A percentile compares a stretch with the other conserved stretches of the same genome.
These are phyloP conservation scores for Artemia sinica DNA, from an alignment of 2,888 invertebrate genomes.

Conservation along the genomic window DNA sequence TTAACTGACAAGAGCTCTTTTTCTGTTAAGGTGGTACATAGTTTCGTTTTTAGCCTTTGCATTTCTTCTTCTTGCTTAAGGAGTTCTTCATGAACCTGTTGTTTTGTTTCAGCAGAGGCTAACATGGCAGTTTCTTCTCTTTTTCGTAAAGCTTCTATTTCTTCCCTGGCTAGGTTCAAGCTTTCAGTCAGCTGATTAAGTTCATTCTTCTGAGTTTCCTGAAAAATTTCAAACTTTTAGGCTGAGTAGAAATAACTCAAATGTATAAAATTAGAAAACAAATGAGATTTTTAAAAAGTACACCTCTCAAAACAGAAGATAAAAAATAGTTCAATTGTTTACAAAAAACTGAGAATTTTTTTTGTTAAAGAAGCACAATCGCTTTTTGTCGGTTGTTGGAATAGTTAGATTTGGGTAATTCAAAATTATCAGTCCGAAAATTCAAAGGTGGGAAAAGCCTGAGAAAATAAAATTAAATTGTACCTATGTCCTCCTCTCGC, in stretches of 20 bases:
- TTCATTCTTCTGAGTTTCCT: slow-evolving; percentile 26
- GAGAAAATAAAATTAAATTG: no score
- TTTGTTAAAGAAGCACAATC: no score
- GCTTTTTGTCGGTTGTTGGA: no score
- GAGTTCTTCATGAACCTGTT: slow-evolving; percentile 60
- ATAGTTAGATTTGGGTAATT: no score
- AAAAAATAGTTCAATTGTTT: no score
- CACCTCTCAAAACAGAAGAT: neutral
- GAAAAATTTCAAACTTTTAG: neutral
- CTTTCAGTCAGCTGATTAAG: slow-evolving; percentile 39
- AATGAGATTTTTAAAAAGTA: neutral
- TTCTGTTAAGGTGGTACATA: neutral
- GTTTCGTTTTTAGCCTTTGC: neutral
- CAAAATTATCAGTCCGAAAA: no score
- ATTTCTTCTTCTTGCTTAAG: slow-evolving; percentile 29
- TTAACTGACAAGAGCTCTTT: neutral
- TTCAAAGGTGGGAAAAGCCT: no score
- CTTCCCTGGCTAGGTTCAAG: slow-evolving; percentile 40
- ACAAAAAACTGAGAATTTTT: no score
- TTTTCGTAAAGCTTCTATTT: slow-evolving; percentile 43
- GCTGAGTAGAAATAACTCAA: no score
- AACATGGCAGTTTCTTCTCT: slow-evolving; percentile 53
- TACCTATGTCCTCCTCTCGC: no score
- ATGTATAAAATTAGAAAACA: no score
- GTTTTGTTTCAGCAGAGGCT: slow-evolving; percentile 62